Conservation (phyloP, 2,113 vertebrate genomes). For the Thamnaconus septentrionalis region DNA sequence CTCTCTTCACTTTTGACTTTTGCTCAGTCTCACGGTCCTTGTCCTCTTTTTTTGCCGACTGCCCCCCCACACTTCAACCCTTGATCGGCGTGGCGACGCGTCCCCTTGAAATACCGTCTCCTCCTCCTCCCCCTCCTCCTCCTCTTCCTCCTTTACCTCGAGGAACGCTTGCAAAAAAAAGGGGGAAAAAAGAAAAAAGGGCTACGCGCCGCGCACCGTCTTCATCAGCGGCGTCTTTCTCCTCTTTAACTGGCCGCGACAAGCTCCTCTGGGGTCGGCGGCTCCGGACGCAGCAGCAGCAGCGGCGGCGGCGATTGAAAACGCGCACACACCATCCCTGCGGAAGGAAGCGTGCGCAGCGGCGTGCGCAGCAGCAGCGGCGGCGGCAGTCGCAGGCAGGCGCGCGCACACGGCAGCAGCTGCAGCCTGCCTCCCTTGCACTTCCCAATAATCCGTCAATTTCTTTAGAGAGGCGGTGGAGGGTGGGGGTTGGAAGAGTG, state of each 20-base stretch:
- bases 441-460: slow-evolving; percentile 81
- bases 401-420: slow-evolving; percentile 68
- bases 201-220: slow-evolving; percentile 53
- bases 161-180: slow-evolving; percentile 22
- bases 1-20: slow-evolving; percentile 70
- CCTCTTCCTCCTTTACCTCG: slow-evolving; percentile 28
- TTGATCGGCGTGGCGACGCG: slow-evolving; percentile 39
- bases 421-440: slow-evolving; percentile 76
- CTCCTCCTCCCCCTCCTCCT: too few relatives aligned
- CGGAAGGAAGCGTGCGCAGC: slow-evolving; percentile 45
- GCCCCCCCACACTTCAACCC: slow-evolving; percentile 16
- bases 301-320: slow-evolving; percentile 53
- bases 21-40: slow-evolving; percentile 56
- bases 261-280: slow-evolving; percentile 59
- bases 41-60: slow-evolving; percentile 28
- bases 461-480: slow-evolving; percentile 68
- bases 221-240: slow-evolving; percentile 71
- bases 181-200: slow-evolving; percentile 36
- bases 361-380: slow-evolving; percentile 63
- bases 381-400: slow-evolving; percentile 40
- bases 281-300: slow-evolving; percentile 16
- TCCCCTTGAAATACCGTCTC: slow-evolving; percentile 41
- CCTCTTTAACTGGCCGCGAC: slow-evolving; percentile 67
- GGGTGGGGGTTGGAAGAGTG: too few relatives aligned
- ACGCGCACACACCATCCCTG: slow-evolving; percentile 60